Conservation (phyloP, 2,113 vertebrate genomes). For the Calypte anna region DNA sequence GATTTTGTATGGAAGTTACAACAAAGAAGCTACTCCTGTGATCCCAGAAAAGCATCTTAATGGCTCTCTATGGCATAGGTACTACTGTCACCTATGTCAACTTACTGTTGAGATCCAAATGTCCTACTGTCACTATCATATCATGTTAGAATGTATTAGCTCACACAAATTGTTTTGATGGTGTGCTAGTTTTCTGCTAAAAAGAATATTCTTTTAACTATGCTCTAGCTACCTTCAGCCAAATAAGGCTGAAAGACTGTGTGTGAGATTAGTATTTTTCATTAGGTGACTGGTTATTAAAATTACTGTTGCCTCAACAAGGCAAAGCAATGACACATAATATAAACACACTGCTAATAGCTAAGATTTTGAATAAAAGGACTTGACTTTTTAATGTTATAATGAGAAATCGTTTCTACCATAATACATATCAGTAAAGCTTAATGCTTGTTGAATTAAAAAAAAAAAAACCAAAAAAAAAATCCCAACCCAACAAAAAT, state of each 20-base stretch:
- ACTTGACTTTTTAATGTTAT: neutral
- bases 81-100: rapidly evolving
- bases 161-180: neutral
- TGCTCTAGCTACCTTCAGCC: neutral
- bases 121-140: neutral
- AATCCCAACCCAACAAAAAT: neutral
- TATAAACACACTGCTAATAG: neutral
- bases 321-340: neutral
- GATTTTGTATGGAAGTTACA: neutral
- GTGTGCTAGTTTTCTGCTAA: neutral
- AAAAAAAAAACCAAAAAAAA: neutral
- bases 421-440: neutral
- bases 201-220: neutral
- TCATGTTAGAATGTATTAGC: neutral
- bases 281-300: neutral
- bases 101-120: rapidly evolving
- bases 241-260: neutral
- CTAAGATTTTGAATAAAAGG: neutral
- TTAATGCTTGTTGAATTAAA: neutral
- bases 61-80: neutral
- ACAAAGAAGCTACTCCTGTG: neutral
- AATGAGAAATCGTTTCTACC: neutral
- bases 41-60: rapidly evolving
- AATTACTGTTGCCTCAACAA: neutral
- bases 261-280: neutral